phyloP scores from a whole-genome alignment of 2,888 invertebrate genomes.

The Pandemis corylana region DNA sequence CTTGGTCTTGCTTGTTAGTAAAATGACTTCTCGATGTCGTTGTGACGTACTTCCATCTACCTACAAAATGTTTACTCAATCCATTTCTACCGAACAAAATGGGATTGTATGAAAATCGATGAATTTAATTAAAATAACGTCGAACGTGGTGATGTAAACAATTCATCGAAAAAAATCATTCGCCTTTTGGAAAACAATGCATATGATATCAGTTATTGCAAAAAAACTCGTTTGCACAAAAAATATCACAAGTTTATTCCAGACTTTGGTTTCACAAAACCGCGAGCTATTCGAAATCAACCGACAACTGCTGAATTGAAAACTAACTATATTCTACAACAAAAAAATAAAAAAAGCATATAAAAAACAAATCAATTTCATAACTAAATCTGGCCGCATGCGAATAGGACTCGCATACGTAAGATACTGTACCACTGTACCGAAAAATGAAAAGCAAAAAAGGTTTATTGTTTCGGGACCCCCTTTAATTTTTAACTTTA shows the following conservation, averaged over 20 bases:
- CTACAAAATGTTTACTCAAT: too few relatives aligned
- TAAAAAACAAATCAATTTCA: too few relatives aligned
- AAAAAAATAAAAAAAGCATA: not conserved
- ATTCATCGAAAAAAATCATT: not conserved
- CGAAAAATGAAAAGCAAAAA: too few relatives aligned
- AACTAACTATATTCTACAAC: not conserved
- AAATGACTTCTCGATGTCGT: too few relatives aligned
- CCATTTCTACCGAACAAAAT: not conserved
- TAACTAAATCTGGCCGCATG: too few relatives aligned
- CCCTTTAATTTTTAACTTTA: too few relatives aligned
- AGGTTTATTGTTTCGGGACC: too few relatives aligned
- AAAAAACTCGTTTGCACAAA: not conserved
- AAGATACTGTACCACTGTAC: too few relatives aligned
- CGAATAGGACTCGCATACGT: too few relatives aligned
- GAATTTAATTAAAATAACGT: not conserved
- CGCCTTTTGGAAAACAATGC: not conserved
- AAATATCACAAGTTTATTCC: slow-evolving; percentile 3
- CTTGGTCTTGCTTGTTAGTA: too few relatives aligned
- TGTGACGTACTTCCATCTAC: too few relatives aligned
- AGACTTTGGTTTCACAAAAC: not conserved
- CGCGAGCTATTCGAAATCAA: not conserved
- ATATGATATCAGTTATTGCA: not conserved
- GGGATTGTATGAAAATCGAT: not conserved
- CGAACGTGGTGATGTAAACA: not conserved
- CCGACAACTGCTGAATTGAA: not conserved